These are phyloP conservation scores for Lytechinus variegatus DNA, from an alignment of 35 echinoderm and acorn worm species.

Conservation along the genomic window DNA sequence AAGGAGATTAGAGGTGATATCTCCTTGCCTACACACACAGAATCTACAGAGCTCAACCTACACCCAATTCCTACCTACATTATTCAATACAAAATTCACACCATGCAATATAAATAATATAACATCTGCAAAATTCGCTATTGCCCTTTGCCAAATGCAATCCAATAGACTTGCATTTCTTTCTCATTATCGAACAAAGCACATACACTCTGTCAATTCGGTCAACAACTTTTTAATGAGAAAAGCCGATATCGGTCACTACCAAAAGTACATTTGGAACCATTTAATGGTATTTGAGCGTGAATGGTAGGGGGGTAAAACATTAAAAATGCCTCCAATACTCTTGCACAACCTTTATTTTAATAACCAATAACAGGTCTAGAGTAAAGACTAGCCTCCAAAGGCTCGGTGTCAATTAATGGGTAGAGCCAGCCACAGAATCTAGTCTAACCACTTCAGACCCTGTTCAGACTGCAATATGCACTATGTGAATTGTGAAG, in stretches of 20 bases:
- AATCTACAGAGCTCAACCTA: too few species aligned
- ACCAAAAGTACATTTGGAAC: not conserved
- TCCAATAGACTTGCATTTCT: not conserved
- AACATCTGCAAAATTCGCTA: not conserved
- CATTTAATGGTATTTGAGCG: not conserved
- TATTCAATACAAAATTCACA: not conserved
- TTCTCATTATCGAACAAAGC: not conserved
- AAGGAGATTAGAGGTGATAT: not conserved
- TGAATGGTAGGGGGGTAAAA: not conserved
- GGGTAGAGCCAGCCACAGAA: too few species aligned
- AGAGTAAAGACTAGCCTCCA: too few species aligned
- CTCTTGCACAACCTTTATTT: not conserved
- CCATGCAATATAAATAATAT: not conserved
- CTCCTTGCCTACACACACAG: too few species aligned
- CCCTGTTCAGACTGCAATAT: too few species aligned
- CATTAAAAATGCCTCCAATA: not conserved
- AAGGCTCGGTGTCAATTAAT: too few species aligned
- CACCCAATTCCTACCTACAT: not conserved
- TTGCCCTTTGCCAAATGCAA: not conserved
- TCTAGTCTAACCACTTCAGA: too few species aligned
- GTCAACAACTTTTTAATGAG: conserved; percentile 12
- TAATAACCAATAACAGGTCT: too few species aligned
- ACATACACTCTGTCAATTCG: not conserved
- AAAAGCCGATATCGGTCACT: not conserved
- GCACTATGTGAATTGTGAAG: too few species aligned